These are phyloP conservation scores for Parauchenoglanis ngamensis DNA, from an alignment of 2,797 vertebrate genomes.

Conservation along the genomic window DNA sequence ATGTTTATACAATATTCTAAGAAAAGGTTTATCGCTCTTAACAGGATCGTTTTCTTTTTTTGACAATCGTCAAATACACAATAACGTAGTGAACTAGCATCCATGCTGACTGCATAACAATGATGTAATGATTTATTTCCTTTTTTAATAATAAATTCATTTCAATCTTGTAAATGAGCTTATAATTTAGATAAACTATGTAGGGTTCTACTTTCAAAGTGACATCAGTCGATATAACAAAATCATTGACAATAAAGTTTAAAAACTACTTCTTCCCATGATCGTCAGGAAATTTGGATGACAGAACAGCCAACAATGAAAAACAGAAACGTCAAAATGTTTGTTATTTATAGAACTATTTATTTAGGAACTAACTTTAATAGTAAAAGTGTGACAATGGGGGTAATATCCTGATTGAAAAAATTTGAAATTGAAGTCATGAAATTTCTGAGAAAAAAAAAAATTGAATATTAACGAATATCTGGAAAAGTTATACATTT, in stretches of 20 bases:
- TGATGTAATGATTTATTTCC: no score
- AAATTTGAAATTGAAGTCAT: no score
- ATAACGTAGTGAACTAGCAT: neutral
- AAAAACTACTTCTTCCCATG: neutral
- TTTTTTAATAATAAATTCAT: neutral
- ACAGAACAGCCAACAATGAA: neutral
- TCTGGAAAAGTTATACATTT: no score
- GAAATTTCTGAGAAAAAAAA: no score
- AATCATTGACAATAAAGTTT: neutral
- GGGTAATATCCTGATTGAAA: no score
- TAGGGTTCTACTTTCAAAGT: neutral
- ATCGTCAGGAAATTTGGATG: neutral
- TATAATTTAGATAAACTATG: neutral
- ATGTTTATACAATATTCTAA: neutral
- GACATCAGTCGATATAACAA: neutral
- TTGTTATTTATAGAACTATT: neutral
- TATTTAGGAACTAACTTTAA: neutral
- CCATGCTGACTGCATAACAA: no score
- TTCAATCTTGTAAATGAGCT: neutral
- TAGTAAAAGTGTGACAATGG: no score
- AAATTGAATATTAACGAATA: no score
- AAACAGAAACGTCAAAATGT: neutral
- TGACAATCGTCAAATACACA: no score
- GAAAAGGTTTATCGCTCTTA: neutral
- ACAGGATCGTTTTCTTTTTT: neutral